Base-by-base conservation (phyloP, 2,888 invertebrate genomes). In the Parasteatoda lunata region DNA sequence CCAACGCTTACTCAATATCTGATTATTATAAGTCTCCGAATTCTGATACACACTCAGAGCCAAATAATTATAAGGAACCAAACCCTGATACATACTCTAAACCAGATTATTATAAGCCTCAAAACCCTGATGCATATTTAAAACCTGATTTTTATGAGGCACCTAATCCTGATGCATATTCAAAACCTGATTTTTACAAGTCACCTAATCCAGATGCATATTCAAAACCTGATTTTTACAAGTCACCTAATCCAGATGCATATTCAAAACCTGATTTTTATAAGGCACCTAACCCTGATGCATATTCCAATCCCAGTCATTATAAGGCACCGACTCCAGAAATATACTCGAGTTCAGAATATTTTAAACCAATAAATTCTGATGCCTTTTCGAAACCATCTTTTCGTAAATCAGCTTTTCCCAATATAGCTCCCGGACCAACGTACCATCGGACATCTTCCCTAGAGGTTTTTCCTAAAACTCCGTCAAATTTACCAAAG, bases 401-500 rank as follows among this genome's bases (percentile, higher is more conserved):
- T 30, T 30, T 30, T 30, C 30, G 30, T 30, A 30, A 30, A 30
- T 30, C 30, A 30, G 30, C 30, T 30, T 30, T 30, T 30, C 30
- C 30, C 30, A 30, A 30, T 30, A 30, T 69, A 69, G 13, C 68
- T 30, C 4, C 68, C 15, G 45, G 30, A 68, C 71, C 59, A 64
- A 64, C 79, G 0, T 48, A 71, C 47, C 59, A 59, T 1, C 48
- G 15, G 15, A 15, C 47, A 7, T 48, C 78, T 11, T 47, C 54
- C n/a, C 48, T 59, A 6, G 70, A 79, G 30, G 30, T 64, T 5
- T 71, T 49, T 51, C 7, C 9, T 30, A 48, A 49, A 15, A 69
- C 45, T 47, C 77, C 70, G 3, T n/a, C 71, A 4, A 71, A 71
- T 45, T 64, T 59, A 45, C 64, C 72, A n/a, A 72, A 9, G 45